Percentiles rank a stretch among this genome's conserved stretches.
Evolutionary conservation across 2,113 vertebrate species (phyloP).

Genomic region (Pithys albifrons): DNA sequence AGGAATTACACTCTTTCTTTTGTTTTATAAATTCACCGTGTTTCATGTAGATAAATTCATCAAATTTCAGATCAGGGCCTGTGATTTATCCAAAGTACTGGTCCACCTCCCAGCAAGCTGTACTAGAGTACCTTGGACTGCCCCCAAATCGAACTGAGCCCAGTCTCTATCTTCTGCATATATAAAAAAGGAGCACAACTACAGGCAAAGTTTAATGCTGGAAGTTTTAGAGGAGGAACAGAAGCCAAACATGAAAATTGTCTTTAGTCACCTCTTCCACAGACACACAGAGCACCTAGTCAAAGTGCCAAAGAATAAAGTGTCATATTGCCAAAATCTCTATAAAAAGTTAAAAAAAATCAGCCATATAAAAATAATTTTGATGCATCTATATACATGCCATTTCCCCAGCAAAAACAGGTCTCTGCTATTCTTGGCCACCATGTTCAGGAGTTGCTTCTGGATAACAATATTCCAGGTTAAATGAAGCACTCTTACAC

Average conservation of each 20-base stretch:
- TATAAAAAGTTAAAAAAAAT: neutral
- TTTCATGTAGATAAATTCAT: neutral
- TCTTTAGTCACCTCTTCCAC: neutral
- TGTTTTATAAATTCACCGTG: neutral
- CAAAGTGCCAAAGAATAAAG: neutral
- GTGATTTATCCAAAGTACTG: neutral
- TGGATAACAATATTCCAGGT: neutral
- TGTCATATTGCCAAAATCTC: neutral
- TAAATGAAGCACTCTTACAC: neutral
- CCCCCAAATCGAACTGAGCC: neutral
- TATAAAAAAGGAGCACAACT: neutral
- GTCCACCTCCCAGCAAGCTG: neutral
- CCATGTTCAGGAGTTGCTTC: neutral
- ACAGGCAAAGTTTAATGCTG: neutral
- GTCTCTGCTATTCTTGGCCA: neutral
- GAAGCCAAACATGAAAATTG: neutral
- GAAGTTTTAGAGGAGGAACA: neutral
- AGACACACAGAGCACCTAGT: neutral
- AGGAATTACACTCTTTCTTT: neutral
- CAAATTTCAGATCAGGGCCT: neutral
- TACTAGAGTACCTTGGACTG: neutral
- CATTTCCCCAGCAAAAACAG: neutral
- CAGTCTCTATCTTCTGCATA: neutral
- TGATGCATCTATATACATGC: neutral
- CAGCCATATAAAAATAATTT: slow-evolving; percentile 5